Conservation (phyloP, 1,140 invertebrate species). For the Carcinoscorpius rotundicauda region DNA sequence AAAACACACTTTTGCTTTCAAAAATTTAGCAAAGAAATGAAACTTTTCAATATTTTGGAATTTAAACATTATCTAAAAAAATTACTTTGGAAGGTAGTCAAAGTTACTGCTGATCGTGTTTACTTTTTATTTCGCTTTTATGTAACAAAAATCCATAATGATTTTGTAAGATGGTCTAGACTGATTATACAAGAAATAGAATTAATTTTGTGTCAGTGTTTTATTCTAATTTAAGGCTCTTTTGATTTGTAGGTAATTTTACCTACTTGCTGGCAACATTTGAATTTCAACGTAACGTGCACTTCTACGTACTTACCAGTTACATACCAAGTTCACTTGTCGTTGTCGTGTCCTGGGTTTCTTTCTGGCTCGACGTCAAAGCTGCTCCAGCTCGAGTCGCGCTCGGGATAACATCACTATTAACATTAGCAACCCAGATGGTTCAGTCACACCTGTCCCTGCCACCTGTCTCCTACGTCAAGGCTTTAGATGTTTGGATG, state of each 20-base stretch:
- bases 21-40: too few relatives aligned
- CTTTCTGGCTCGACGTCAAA: constrained; percentile 32
- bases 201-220: too few relatives aligned
- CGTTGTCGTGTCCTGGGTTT: constrained; percentile 23
- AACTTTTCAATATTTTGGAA: too few relatives aligned
- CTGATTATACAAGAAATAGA: too few relatives aligned
- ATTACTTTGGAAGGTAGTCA: too few relatives aligned
- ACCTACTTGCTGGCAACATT: constrained; percentile 10
- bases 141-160: too few relatives aligned
- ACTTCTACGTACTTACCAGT: constrained; percentile 8
- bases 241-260: constrained; percentile 4
- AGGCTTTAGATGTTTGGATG: constrained; percentile 28
- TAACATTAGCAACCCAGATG: constrained; percentile 4
- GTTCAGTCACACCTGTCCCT: constrained; percentile 15
- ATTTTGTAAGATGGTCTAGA: too few relatives aligned
- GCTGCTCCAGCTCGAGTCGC: constrained; percentile 30
- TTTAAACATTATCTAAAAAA: too few relatives aligned
- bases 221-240: too few relatives aligned
- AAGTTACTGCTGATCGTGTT: too few relatives aligned
- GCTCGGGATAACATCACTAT: constrained; percentile 21
- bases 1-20: too few relatives aligned
- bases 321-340: constrained; percentile 17
- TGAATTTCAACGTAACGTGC: constrained; percentile 7
- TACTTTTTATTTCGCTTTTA: too few relatives aligned
- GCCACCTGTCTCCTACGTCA: constrained; percentile 37